Evolutionary conservation across 1,140 invertebrate species (phyloP), one percentile per base, ranked within the genome.

Genomic region (Lethrus apterus): DNA sequence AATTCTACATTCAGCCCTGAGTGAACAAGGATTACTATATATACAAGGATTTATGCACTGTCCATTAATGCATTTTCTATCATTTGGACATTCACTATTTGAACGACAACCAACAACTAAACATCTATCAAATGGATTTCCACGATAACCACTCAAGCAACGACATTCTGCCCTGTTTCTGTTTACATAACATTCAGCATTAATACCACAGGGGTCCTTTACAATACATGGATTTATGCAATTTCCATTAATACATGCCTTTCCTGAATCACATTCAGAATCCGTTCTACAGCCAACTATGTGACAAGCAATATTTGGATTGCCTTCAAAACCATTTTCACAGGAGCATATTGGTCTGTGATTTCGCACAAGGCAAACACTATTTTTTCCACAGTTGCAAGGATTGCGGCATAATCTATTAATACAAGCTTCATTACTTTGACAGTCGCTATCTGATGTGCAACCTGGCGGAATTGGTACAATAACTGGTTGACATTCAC

Each of bases 321-420:
- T 86, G 44, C 89, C 89, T 62, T 89, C 84, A 61, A 76, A 89
- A 10, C 86, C 86, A 54, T 83, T 74, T 50, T 80, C 72, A 60
- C 90, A 93, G 2, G 84, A 84, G 62, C 90, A 94, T 3, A 90
- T 80, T 0, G 89, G 85, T 21, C 86, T 79, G 55, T 93, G 90
- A 52, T 90, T 83, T 47, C 78, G 77, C 0, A 92, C 80, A 21
- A 81, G 77, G 56, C 91, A 94, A 48, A 83, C 77, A 4, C 89
- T 83, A 60, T 93, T 86, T 18, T 76, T 75, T 15, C 90, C 91
- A 62, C 90, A 93, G 59, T 85, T 83, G 59, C 89, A 93, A 2
- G 89, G 88, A 52, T 89, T 84, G 46, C 85, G 75, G 59, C 91
- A 94, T 45, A 86, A 78, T 58, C 86, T 72, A 56, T 91, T 89